A percentile compares a stretch with the other conserved stretches of the same genome.
These are phyloP conservation scores for Antechinus stuartii DNA, from an alignment of 2,113 vertebrate species.

Conservation along the genomic window DNA sequence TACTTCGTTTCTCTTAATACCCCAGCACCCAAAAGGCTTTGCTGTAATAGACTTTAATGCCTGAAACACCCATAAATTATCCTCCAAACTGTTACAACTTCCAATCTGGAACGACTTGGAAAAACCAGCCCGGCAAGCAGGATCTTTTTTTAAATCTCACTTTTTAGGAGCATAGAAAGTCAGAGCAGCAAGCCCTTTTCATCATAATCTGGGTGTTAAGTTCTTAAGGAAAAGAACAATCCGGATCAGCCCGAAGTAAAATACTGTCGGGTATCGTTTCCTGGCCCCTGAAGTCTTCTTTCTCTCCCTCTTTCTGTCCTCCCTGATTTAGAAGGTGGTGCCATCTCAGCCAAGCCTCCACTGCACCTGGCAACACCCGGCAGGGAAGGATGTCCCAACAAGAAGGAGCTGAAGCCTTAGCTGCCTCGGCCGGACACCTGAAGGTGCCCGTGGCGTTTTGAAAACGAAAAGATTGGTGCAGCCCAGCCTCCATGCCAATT, in stretches of 20 bases:
- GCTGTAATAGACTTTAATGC: slow-evolving; percentile 69
- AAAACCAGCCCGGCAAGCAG: slow-evolving; percentile 81
- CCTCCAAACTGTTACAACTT: slow-evolving; percentile 70
- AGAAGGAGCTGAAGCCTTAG: neutral
- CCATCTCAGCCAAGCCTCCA: slow-evolving; percentile 15
- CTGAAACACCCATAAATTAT: slow-evolving; percentile 79
- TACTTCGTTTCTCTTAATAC: slow-evolving; percentile 74
- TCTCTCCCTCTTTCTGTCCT: slow-evolving; percentile 64
- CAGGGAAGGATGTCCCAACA: slow-evolving; percentile 15
- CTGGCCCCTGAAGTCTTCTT: slow-evolving; percentile 38
- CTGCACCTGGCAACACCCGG: slow-evolving; percentile 45
- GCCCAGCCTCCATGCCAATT: neutral
- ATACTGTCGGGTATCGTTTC: neutral
- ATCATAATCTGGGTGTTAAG: slow-evolving; percentile 15
- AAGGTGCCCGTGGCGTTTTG: neutral
- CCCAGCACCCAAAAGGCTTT: slow-evolving; percentile 74
- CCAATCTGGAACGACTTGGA: slow-evolving; percentile 76
- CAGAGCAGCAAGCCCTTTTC: slow-evolving; percentile 67
- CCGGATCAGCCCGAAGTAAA: slow-evolving; percentile 35
- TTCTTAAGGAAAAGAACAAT: neutral
- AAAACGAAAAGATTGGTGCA: neutral
- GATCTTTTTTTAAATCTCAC: slow-evolving; percentile 54
- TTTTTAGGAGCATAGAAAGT: slow-evolving; percentile 70
- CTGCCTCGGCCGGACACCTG: neutral
- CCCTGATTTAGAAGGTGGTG: neutral